phyloP scores from a whole-genome alignment of 2,797 vertebrate species.

The Aphelocoma californica region DNA sequence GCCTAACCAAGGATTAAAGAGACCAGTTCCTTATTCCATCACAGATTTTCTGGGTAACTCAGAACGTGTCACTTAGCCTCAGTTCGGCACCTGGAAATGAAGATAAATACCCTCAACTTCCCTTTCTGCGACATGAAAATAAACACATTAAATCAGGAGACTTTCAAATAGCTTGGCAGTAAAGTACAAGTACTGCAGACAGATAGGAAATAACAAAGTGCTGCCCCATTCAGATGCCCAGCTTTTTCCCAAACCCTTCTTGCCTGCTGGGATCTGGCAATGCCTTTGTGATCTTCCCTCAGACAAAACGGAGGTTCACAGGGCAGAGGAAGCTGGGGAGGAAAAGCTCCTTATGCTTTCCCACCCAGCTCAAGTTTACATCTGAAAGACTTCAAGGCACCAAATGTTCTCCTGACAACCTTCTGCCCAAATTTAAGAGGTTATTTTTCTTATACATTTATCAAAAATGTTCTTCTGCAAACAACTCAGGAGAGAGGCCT shows the following conservation, averaged over 20 bases:
- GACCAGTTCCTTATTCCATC: neutral
- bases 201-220: slow-evolving; percentile 58
- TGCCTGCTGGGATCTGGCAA: slow-evolving; percentile 5
- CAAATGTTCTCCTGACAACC: neutral
- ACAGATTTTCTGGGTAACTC: slow-evolving; percentile 38
- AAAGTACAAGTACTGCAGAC: neutral
- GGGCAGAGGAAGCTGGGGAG: neutral
- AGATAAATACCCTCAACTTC: slow-evolving; percentile 52
- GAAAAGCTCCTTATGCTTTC: neutral
- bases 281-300: neutral
- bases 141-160: slow-evolving; percentile 41
- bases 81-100: slow-evolving; percentile 51
- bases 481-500: neutral
- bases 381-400: neutral
- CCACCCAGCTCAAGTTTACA: neutral
- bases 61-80: neutral
- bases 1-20: neutral
- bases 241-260: neutral
- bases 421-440: neutral
- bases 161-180: slow-evolving; percentile 40
- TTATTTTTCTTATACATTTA: neutral
- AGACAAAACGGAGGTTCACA: slow-evolving; percentile 23
- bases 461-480: neutral
- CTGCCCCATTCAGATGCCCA: slow-evolving; percentile 13
- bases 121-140: slow-evolving; percentile 45